Evolutionary conservation across 2,888 invertebrate genomes (phyloP), one percentile per base, ranked within the genome.

Genomic region (Cataglyphis rosenhaueri): DNA sequence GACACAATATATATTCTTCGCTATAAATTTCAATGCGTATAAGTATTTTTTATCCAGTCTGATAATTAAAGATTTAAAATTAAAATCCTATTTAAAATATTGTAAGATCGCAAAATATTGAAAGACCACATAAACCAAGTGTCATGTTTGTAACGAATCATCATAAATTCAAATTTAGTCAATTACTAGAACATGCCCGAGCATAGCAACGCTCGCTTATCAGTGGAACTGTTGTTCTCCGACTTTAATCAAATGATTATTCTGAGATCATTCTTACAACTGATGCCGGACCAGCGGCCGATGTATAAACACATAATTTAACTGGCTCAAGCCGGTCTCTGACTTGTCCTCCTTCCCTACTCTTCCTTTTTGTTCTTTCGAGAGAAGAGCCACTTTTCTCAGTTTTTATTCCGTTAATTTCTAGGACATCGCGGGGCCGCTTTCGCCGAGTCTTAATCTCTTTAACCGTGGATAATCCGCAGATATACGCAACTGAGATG

Each of bases 211-310:
- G 91, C 87, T 29, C 29, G 29, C 88, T 84, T 88, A 86, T 82
- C 88, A 85, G 86, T 90, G 91, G 89, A 91, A 92, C 88, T 89
- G 88, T 91, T 88, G 91, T 52, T 89, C 91, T 92, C 89, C 88
- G 81, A 86, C 87, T 92, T 52, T 93, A 93, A 93, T 93, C 93
- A 89, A 90, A 93, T 92, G 93, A 93, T 93, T 93, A 93, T 93
- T 93, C 92, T 92, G 92, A 92, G 92, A 93, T 93, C 92, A 92
- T 91, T 92, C 92, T 91, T 88, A 89, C 91, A 89, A 89, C 89
- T 89, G 91, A 89, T 87, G 85, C 86, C 62, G 66, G 81, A 35
- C 57, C 44, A 57, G 35, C 75, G 65, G 61, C 78, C 78, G 81
- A 66, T 76, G 8, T 55, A 55, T n/a, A 55, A 25, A 55, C 21